Conservation (phyloP, 2,797 vertebrate genomes). For the Leucoraja ocellata region DNA sequence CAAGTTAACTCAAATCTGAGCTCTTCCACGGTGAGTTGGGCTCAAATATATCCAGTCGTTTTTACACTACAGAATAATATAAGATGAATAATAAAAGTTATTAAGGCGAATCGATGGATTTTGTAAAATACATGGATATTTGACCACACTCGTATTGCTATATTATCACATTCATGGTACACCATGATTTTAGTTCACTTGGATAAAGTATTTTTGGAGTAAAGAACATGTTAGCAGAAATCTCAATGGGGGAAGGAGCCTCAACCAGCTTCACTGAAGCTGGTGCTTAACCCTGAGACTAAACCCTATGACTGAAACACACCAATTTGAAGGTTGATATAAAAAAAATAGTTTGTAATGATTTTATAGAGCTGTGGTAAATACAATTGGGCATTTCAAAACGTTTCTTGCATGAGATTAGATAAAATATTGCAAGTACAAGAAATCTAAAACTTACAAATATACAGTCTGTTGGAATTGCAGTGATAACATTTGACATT, state of each 20-base stretch:
- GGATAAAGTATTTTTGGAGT: background rate
- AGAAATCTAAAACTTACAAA: slow-evolving; percentile 1
- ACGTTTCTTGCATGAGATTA: background rate
- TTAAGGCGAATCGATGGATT: background rate
- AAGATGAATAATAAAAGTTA: background rate
- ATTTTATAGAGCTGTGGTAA: background rate
- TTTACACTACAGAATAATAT: background rate
- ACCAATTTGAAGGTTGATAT: background rate
- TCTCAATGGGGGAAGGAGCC: background rate
- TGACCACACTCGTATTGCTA: background rate
- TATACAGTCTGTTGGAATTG: background rate
- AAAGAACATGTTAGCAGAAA: background rate
- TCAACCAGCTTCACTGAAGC: background rate
- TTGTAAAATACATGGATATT: background rate
- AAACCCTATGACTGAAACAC: background rate
- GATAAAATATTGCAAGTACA: background rate
- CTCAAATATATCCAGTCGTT: slow-evolving; percentile 33
- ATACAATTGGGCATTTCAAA: background rate
- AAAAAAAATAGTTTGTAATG: background rate
- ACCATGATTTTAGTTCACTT: background rate
- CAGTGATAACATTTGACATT: background rate
- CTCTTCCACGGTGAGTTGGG: slow-evolving; percentile 39
- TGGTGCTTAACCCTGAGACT: background rate
- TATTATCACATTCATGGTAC: background rate
- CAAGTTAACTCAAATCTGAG: slow-evolving; percentile 19